phyloP scores from a whole-genome alignment of 2,113 vertebrate species.

The Pelecanoides urinatrix region DNA sequence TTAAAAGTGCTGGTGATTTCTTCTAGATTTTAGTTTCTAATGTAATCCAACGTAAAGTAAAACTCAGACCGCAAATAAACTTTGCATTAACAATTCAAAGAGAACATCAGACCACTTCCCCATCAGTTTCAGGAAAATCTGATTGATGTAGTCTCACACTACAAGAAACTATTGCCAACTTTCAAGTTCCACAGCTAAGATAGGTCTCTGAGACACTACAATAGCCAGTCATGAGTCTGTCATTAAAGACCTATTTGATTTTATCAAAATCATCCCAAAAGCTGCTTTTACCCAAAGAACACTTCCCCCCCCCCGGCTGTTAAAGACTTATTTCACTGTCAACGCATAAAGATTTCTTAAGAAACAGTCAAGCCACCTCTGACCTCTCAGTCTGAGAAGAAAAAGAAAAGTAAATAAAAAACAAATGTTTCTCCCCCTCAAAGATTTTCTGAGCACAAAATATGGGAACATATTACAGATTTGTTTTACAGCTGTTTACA shows the following conservation, averaged over 20 bases:
- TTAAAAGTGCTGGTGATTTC: accelerated
- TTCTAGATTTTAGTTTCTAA: not conserved
- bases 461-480: not conserved
- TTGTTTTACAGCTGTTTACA: not conserved
- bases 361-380: not conserved
- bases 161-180: not conserved
- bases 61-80: not conserved
- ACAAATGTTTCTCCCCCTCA: not conserved
- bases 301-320: not conserved
- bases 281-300: not conserved
- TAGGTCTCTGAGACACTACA: not conserved
- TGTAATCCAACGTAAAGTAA: not conserved
- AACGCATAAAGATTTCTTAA: not conserved
- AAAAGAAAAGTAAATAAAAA: not conserved
- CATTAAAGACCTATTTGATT: not conserved
- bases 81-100: not conserved
- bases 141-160: not conserved
- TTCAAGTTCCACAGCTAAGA: not conserved
- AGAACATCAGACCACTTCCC: not conserved
- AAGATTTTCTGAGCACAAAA: not conserved
- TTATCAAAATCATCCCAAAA: not conserved
- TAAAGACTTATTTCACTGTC: not conserved
- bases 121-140: not conserved
- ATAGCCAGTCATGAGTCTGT: not conserved
- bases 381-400: not conserved